Evolutionary conservation across 2,888 invertebrate genomes (phyloP).

Genomic region (Lottia scabra): DNA sequence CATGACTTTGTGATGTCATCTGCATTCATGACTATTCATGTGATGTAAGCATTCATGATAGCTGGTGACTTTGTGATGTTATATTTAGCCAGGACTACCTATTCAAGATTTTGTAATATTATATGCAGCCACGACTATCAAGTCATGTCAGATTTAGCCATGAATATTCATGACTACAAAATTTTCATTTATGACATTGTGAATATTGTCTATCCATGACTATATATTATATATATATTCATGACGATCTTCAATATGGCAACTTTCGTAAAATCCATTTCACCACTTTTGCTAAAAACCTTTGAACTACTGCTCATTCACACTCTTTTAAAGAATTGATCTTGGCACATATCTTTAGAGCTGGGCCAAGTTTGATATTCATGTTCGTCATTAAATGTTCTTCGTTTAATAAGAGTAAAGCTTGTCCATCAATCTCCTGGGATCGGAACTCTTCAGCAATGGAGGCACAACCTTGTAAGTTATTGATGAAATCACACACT

Average conservation of each 20-base stretch:
- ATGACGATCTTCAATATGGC: not conserved
- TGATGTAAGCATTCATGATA: too few relatives aligned
- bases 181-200: too few relatives aligned
- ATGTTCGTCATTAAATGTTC: conserved; percentile 95
- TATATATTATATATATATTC: too few relatives aligned
- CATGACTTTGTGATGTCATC: too few relatives aligned
- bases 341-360: conserved; percentile 92
- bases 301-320: conserved; percentile 8
- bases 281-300: not conserved
- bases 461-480: conserved; percentile 88
- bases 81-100: too few relatives aligned
- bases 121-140: too few relatives aligned
- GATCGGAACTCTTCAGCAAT: conserved; percentile 95
- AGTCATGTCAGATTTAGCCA: too few relatives aligned
- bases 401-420: conserved; percentile 89
- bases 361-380: conserved; percentile 95
- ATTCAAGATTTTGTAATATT: too few relatives aligned
- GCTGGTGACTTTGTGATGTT: too few relatives aligned
- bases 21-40: too few relatives aligned
- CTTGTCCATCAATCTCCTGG: conserved; percentile 97
- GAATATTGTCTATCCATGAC: too few relatives aligned
- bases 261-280: not conserved
- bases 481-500: conserved; percentile 88
- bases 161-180: too few relatives aligned
- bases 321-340: conserved; percentile 72